Evolutionary conservation across 1,140 invertebrate species (phyloP).

Genomic region (Pseudomyrmex pallidus): DNA sequence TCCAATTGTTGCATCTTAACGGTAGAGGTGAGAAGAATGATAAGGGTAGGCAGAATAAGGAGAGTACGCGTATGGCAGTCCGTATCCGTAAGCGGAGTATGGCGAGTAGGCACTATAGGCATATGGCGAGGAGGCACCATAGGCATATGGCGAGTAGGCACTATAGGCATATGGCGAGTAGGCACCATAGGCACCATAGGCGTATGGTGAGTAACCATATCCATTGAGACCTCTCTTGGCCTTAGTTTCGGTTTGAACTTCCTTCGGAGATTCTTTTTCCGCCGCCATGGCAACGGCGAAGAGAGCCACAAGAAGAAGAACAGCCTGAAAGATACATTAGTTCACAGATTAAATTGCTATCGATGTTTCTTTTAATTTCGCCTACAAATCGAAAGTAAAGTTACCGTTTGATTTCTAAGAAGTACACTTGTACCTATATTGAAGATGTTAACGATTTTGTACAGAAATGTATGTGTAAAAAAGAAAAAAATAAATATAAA

Average conservation of each 20-base stretch:
- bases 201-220: slow-evolving; percentile 60
- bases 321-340: slow-evolving; percentile 65
- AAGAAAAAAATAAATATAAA: no score
- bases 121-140: slow-evolving; percentile 70
- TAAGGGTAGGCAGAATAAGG: slow-evolving; percentile 72
- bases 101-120: slow-evolving; percentile 60
- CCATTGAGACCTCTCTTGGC: background rate
- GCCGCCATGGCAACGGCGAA: slow-evolving; percentile 75
- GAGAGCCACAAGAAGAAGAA: slow-evolving; percentile 77
- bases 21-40: slow-evolving; percentile 72
- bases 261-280: slow-evolving; percentile 22
- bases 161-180: slow-evolving; percentile 68
- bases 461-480: no score
- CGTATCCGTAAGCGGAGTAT: slow-evolving; percentile 55
- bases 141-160: slow-evolving; percentile 70
- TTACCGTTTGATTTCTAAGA: background rate
- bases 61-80: slow-evolving; percentile 73
- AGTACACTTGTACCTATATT: no score
- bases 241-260: no score
- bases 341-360: background rate
- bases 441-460: no score
- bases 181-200: slow-evolving; percentile 66
- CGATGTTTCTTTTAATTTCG: background rate
- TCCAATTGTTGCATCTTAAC: slow-evolving; percentile 21
- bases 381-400: no score